Percentiles rank a stretch among this genome's conserved stretches.
Conservation (phyloP, 1,140 invertebrate species). For the Eueides isabella region DNA sequence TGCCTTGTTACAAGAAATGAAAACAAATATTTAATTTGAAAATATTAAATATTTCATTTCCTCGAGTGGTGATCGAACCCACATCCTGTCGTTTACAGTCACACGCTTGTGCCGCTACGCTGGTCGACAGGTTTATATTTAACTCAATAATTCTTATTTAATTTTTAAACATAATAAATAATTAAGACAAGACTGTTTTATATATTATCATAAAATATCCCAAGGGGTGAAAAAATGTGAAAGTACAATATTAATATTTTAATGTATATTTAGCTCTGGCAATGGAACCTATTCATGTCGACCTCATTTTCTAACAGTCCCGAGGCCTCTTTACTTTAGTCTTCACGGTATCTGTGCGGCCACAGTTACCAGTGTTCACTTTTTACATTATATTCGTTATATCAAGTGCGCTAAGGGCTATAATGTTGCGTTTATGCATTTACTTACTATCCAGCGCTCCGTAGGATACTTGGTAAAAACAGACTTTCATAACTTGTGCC, state of each 20-base stretch:
- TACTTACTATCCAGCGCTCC: conserved; percentile 24
- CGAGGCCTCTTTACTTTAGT: conserved; percentile 29
- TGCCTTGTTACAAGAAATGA: too few relatives aligned
- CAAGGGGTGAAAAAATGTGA: conserved; percentile 5
- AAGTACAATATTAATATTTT: conserved; percentile 28
- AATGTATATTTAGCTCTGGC: conserved; percentile 31
- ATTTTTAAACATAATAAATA: too few relatives aligned
- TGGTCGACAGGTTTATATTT: too few relatives aligned
- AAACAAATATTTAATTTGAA: too few relatives aligned
- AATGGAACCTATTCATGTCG: conserved; percentile 36
- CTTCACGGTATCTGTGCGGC: conserved; percentile 19
- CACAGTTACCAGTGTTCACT: conserved; percentile 9
- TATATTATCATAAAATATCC: neutral
- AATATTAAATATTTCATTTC: too few relatives aligned
- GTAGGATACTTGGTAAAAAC: conserved; percentile 27
- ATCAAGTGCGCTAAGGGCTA: conserved; percentile 26
- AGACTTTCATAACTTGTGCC: conserved; percentile 31
- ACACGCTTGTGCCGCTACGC: too few relatives aligned
- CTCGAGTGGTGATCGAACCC: too few relatives aligned
- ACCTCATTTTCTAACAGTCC: conserved; percentile 40
- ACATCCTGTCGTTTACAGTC: too few relatives aligned
- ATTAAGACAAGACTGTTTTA: too few relatives aligned
- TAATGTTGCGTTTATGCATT: conserved; percentile 19
- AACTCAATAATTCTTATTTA: too few relatives aligned
- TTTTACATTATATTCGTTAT: conserved; percentile 30